These are phyloP conservation scores for Philhelius pedissequus DNA, from an alignment of 2,888 invertebrate species.

Conservation along the genomic window DNA sequence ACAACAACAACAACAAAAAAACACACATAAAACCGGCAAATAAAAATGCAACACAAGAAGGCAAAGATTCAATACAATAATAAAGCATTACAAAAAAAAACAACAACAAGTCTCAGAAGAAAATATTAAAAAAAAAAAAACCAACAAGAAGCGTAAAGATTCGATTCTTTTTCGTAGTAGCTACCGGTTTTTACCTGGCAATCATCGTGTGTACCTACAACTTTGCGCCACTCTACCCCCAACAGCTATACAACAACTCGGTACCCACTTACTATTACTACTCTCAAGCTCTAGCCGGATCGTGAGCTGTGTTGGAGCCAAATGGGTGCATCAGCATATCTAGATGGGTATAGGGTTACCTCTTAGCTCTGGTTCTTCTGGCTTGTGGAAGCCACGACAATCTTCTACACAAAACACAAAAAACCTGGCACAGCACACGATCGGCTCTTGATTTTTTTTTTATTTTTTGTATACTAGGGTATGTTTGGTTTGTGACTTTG, in stretches of 20 bases:
- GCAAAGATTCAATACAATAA: slow-evolving; percentile 8
- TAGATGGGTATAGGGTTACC: slow-evolving; percentile 67
- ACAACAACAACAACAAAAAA: not conserved
- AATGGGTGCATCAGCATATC: slow-evolving; percentile 65
- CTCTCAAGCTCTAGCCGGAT: slow-evolving; percentile 40
- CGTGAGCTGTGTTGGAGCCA: slow-evolving; percentile 64
- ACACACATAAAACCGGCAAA: slow-evolving; percentile 50
- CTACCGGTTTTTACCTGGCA: slow-evolving; percentile 68
- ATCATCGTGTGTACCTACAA: slow-evolving; percentile 45
- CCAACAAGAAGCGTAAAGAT: slow-evolving; percentile 67
- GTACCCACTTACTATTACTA: not conserved
- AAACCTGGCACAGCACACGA: slow-evolving; percentile 57
- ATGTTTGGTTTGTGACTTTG: not conserved
- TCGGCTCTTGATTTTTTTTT: slow-evolving; percentile 26
- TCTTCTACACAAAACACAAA: slow-evolving; percentile 27
- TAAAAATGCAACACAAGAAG: slow-evolving; percentile 40
- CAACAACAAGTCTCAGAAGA: slow-evolving; percentile 18
- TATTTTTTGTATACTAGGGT: slow-evolving; percentile 18
- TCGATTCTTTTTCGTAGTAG: slow-evolving; percentile 64
- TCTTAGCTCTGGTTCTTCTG: slow-evolving; percentile 32
- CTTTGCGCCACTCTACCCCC: slow-evolving; percentile 48
- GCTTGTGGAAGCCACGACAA: slow-evolving; percentile 48
- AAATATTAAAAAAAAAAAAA: slow-evolving; percentile 25
- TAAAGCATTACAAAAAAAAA: slow-evolving; percentile 14
- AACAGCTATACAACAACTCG: slow-evolving; percentile 20